Percentiles rank a stretch among this genome's conserved stretches.
These are phyloP conservation scores for Himalopsyche anomala DNA, from an alignment of 2,888 invertebrate genomes.

Conservation along the genomic window DNA sequence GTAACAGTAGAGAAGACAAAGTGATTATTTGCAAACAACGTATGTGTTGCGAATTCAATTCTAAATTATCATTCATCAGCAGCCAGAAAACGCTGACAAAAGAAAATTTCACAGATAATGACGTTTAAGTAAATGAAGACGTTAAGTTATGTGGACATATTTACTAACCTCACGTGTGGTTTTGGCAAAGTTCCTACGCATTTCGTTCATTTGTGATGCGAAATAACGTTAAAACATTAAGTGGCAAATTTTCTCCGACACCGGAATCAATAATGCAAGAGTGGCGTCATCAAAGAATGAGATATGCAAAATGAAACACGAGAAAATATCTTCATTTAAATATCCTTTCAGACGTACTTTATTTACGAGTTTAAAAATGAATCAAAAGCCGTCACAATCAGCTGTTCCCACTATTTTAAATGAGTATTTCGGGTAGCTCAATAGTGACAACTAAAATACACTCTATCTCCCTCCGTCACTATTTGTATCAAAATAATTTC, in stretches of 20 bases:
- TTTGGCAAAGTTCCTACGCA: background rate
- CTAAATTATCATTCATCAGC: no score
- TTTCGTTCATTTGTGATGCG: background rate
- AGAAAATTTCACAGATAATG: background rate
- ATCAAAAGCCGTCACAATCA: conserved; percentile 11
- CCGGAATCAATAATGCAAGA: background rate
- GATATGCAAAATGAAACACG: background rate
- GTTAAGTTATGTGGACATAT: background rate
- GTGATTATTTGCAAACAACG: no score
- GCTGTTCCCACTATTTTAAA: background rate
- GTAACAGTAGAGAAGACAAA: no score
- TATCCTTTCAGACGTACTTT: background rate
- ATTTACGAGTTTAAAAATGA: background rate
- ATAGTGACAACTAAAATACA: background rate
- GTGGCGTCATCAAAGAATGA: conserved; percentile 8
- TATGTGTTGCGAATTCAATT: no score
- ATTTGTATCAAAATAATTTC: no score
- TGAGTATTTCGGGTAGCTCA: conserved; percentile 5
- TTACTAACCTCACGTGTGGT: background rate
- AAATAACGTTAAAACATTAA: background rate
- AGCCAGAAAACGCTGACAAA: background rate
- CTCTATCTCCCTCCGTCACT: no score
- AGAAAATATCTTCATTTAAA: background rate
- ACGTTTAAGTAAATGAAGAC: background rate
- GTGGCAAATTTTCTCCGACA: background rate